Conservation (phyloP, 2,113 vertebrate species). For the Antechinus flavipes region DNA sequence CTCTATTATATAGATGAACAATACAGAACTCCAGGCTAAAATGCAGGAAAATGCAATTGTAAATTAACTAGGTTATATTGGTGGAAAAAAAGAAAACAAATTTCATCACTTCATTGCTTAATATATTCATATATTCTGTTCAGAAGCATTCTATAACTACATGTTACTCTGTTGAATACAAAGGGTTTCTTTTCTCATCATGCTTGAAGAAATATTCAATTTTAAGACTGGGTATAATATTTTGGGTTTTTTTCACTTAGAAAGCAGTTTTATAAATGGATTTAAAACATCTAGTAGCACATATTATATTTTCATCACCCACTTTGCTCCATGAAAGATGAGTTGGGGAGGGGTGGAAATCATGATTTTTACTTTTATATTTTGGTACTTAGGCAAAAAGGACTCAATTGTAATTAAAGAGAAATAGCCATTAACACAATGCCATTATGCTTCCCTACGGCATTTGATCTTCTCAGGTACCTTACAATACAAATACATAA, state of each 20-base stretch:
- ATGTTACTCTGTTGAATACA: constrained; percentile 41
- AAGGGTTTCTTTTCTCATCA: neutral
- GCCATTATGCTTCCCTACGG: neutral
- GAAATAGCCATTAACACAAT: neutral
- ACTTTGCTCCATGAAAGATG: neutral
- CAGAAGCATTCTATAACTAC: constrained; percentile 18
- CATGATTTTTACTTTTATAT: neutral
- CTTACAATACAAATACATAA: neutral
- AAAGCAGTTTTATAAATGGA: constrained; percentile 4
- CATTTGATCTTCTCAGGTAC: neutral
- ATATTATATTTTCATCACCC: neutral
- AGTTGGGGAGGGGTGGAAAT: neutral
- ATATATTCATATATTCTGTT: constrained; percentile 29
- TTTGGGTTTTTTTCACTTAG: constrained; percentile 6
- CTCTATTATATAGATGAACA: constrained; percentile 11
- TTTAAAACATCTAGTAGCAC: neutral
- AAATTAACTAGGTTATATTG: neutral
- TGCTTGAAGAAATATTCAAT: constrained; percentile 16
- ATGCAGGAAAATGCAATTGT: constrained; percentile 8
- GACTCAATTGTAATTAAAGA: constrained; percentile 1
- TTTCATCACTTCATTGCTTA: neutral
- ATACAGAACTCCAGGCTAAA: constrained; percentile 43
- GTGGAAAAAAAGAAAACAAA: neutral
- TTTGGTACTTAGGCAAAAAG: constrained; percentile 6
- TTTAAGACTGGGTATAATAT: constrained; percentile 29